Conservation (phyloP, 1,140 invertebrate species). For the Phortica variegata region DNA sequence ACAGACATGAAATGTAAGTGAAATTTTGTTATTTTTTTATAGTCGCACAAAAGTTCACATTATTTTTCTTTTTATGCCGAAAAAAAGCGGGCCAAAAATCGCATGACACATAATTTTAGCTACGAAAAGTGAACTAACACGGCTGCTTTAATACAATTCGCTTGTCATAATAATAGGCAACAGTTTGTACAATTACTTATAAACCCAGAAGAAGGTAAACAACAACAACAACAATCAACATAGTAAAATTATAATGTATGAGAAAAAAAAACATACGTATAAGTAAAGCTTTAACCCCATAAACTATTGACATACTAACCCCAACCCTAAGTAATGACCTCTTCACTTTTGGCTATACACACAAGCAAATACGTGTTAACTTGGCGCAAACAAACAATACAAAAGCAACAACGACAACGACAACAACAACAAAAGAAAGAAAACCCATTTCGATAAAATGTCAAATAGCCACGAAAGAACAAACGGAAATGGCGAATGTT, state of each 20-base stretch:
- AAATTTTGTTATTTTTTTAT: constrained; percentile 51
- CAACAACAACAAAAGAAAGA: too few relatives aligned
- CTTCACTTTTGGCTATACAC: constrained; percentile 27
- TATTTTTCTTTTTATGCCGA: neutral
- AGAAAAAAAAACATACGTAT: too few relatives aligned
- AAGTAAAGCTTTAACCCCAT: constrained; percentile 32
- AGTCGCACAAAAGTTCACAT: constrained; percentile 1
- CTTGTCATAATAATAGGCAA: constrained; percentile 10
- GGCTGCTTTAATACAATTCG: too few relatives aligned
- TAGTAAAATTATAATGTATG: constrained; percentile 7
- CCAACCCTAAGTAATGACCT: constrained; percentile 46
- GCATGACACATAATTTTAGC: constrained; percentile 39
- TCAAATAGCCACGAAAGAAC: constrained; percentile 8
- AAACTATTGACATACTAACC: constrained; percentile 52
- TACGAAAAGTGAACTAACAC: too few relatives aligned
- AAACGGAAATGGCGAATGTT: constrained; percentile 33
- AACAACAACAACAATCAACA: too few relatives aligned
- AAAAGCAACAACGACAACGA: too few relatives aligned
- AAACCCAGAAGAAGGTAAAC: too few relatives aligned
- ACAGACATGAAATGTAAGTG: constrained; percentile 48
- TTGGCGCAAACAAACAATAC: too few relatives aligned
- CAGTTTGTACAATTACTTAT: too few relatives aligned
- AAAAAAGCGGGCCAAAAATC: constrained; percentile 33
- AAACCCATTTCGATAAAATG: too few relatives aligned
- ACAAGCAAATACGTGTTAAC: constrained; percentile 18